Conservation (phyloP, 30 jellyfish, hydroid and myxozoan genomes). For the Aurelia sp. region DNA sequence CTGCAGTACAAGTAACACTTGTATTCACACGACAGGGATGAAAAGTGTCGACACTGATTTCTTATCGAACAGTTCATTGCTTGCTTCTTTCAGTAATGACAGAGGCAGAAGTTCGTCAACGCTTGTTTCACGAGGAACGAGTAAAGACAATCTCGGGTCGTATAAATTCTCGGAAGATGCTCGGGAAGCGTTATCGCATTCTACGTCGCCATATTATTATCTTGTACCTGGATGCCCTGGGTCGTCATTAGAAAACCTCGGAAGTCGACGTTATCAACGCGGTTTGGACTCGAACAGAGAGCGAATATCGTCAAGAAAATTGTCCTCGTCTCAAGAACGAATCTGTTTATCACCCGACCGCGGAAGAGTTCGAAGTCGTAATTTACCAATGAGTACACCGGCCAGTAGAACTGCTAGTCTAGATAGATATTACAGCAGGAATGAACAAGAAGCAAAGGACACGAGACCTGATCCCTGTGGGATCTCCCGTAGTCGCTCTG, state of each 20-base stretch:
- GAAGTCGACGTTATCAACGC: slow-evolving; percentile 12
- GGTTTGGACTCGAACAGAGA: slow-evolving; percentile 1
- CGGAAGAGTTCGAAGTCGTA: slow-evolving; percentile 47
- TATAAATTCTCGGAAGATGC: slow-evolving; percentile 41
- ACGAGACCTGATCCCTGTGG: slow-evolving; percentile 6
- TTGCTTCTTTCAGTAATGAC: slow-evolving; percentile 57
- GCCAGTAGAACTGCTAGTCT: slow-evolving; percentile 70
- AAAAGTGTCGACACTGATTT: slow-evolving; percentile 58
- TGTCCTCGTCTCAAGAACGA: slow-evolving; percentile 39
- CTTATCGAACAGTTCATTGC: slow-evolving; percentile 28
- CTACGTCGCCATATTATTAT: slow-evolving; percentile 51
- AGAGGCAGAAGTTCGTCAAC: slow-evolving; percentile 22
- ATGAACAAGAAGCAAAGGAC: slow-evolving; percentile 4
- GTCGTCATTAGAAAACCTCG: slow-evolving; percentile 12
- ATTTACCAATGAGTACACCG: slow-evolving; percentile 48
- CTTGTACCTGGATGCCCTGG: slow-evolving; percentile 57
- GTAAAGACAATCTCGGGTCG: slow-evolving; percentile 31
- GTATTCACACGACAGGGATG: slow-evolving; percentile 69
- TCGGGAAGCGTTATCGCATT: slow-evolving; percentile 40
- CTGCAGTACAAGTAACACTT: slow-evolving; percentile 41
- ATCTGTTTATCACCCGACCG: slow-evolving; percentile 25
- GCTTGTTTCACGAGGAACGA: slow-evolving; percentile 7
- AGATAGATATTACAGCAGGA: slow-evolving; percentile 46
- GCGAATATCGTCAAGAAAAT: not conserved
- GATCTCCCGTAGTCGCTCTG: slow-evolving; percentile 51